These are phyloP conservation scores for Apotomis turbidana DNA, from an alignment of 2,888 invertebrate species.

Conservation along the genomic window DNA sequence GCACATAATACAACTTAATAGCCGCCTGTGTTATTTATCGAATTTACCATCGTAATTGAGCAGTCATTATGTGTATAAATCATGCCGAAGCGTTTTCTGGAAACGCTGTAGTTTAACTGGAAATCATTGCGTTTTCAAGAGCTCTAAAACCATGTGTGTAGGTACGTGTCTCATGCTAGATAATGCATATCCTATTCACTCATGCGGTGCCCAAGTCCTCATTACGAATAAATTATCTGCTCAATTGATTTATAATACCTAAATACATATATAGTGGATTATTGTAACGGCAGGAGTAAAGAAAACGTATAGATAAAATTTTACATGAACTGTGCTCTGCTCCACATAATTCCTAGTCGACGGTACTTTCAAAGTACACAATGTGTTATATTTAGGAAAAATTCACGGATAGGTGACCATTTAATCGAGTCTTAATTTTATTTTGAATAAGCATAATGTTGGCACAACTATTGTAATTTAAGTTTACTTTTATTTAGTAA, in stretches of 20 bases:
- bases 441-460: neutral
- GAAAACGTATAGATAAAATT: neutral
- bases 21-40: too few relatives aligned
- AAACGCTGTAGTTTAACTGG: too few relatives aligned
- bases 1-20: too few relatives aligned
- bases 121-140: neutral
- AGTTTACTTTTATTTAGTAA: too few relatives aligned
- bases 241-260: conserved; percentile 6
- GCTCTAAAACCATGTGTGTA: neutral
- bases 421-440: neutral
- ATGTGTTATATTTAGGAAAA: conserved; percentile 10
- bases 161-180: neutral
- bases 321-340: neutral
- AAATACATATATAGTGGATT: neutral
- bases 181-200: too few relatives aligned
- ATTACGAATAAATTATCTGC: neutral
- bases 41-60: too few relatives aligned
- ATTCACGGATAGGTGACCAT: neutral
- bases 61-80: too few relatives aligned
- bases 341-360: conserved; percentile 26
- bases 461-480: too few relatives aligned
- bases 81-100: too few relatives aligned
- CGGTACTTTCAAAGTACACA: conserved; percentile 26
- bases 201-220: neutral
- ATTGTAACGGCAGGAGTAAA: neutral